A percentile compares a stretch with the other conserved stretches of the same genome.
Evolutionary conservation across 2,113 vertebrate genomes (phyloP).

Genomic region (Apeltes quadracus): DNA sequence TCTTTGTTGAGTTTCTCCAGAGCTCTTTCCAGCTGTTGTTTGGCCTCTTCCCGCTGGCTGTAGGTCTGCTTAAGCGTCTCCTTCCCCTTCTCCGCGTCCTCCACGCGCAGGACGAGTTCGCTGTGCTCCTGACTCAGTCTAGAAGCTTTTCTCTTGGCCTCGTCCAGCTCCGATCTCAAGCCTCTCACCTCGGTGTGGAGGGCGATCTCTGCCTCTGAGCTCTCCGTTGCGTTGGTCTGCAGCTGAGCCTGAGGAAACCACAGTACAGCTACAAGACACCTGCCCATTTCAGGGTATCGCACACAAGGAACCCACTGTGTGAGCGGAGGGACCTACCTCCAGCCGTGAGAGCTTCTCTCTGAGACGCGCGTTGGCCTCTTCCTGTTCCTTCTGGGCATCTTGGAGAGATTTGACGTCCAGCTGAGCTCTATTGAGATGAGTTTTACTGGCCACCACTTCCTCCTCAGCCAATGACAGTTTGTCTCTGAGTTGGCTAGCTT

Average conservation of each 20-base stretch:
- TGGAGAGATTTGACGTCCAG: slow-evolving; percentile 42
- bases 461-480: slow-evolving; percentile 77
- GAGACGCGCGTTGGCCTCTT: slow-evolving; percentile 58
- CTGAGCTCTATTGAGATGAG: slow-evolving; percentile 69
- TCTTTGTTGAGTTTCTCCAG: slow-evolving; percentile 80
- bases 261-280: background rate
- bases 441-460: slow-evolving; percentile 83
- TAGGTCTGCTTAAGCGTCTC: slow-evolving; percentile 81
- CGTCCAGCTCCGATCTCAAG: slow-evolving; percentile 85
- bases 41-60: slow-evolving; percentile 86
- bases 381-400: slow-evolving; percentile 59
- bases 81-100: slow-evolving; percentile 84
- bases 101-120: slow-evolving; percentile 75
- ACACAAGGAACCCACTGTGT: background rate
- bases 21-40: slow-evolving; percentile 80
- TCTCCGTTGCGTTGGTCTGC: slow-evolving; percentile 71
- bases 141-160: slow-evolving; percentile 73
- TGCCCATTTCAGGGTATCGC: background rate
- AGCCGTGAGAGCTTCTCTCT: slow-evolving; percentile 75
- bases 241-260: slow-evolving; percentile 65
- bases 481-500: slow-evolving; percentile 81
- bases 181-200: slow-evolving; percentile 82
- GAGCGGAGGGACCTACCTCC: slow-evolving; percentile 67
- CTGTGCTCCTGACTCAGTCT: slow-evolving; percentile 83
- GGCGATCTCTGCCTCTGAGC: slow-evolving; percentile 76